Conservation (phyloP, 2,113 vertebrate genomes). For the Pachypanchax playfairii region DNA sequence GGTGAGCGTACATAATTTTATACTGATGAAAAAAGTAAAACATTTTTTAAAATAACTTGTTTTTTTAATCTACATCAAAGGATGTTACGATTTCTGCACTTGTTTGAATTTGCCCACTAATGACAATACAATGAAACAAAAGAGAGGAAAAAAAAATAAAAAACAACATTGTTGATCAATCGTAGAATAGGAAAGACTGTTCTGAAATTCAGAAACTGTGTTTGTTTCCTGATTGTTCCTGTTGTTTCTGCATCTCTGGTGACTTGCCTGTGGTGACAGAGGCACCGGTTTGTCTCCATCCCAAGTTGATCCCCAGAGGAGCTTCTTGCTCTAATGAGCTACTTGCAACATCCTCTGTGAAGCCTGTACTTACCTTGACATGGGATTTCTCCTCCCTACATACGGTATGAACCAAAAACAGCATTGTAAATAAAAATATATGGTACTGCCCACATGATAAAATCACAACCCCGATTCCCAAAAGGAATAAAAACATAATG, state of each 20-base stretch:
- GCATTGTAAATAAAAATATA: constrained; percentile 30
- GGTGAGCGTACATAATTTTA: too few relatives aligned
- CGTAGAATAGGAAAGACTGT: constrained; percentile 33
- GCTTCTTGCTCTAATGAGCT: constrained; percentile 65
- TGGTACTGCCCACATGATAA: constrained; percentile 30
- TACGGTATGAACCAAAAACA: constrained; percentile 32
- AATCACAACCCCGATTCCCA: not conserved
- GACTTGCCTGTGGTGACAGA: constrained; percentile 55
- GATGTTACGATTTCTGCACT: not conserved
- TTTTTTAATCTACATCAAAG: too few relatives aligned
- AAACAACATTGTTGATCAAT: constrained; percentile 45
- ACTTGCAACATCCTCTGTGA: constrained; percentile 52
- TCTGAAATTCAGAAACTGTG: constrained; percentile 39
- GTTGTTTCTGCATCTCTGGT: constrained; percentile 47
- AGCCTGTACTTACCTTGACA: constrained; percentile 60
- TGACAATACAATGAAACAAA: too few relatives aligned
- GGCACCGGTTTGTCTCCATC: constrained; percentile 54
- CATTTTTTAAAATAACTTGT: too few relatives aligned
- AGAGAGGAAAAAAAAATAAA: constrained; percentile 29
- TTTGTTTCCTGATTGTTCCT: constrained; percentile 66
- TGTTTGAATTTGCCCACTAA: constrained; percentile 46
- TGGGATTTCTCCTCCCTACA: constrained; percentile 17
- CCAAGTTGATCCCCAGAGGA: constrained; percentile 49
- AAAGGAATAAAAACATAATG: too few relatives aligned
- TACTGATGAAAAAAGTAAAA: too few relatives aligned